Base-by-base conservation (phyloP, 2,888 invertebrate genomes). In the Leptinotarsa juncta region DNA sequence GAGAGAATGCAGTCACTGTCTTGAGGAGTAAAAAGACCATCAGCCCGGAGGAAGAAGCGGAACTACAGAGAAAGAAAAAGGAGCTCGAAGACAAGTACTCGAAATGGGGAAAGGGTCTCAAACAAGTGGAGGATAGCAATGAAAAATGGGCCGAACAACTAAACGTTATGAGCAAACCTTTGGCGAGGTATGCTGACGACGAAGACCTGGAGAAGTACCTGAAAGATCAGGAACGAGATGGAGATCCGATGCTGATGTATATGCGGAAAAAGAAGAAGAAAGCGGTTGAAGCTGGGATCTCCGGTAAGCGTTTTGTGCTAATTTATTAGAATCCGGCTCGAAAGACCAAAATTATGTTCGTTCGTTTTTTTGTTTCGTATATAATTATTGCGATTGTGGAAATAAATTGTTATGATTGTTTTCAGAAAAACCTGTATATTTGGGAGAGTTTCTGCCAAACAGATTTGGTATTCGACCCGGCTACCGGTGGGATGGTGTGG, bases 401-500 rank as follows among this genome's bases (percentile, higher is more conserved):
- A 23, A 42, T 67, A 48, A 23, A 50, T 68, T 74, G 77, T 75
- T 4, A 32, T 62, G 5, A n/a, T 73, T 80, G 77, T 81, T 82
- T 83, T 66, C 82, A 92, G 92, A 90, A 66, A 91, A 91, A 84
- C 95, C 94, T 0, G 88, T 88, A 12, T 99, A 97, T 87, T 91
- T 93, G 84, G 98, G 98, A 0, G 93, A 93, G 48, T 96, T 91
- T 82, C 94, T 95, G 71, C 97, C 97, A 16, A 99, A 99, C 89
- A 92, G 99, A 1, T 99, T 94, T 88, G 93, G 93, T 75, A 96
- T 99, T 71, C 89, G 91, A 12, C 99, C 99, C 0, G 99, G 99
- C 0, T 95, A 97, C 88, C 91, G 98, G 16, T 99, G 99, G 99
- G 99, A 99, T 86, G 99, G 99, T 0, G 98, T 99, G 0, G 97